Evolutionary conservation across 1,140 invertebrate genomes (phyloP).

Genomic region (Ephestia elutella): DNA sequence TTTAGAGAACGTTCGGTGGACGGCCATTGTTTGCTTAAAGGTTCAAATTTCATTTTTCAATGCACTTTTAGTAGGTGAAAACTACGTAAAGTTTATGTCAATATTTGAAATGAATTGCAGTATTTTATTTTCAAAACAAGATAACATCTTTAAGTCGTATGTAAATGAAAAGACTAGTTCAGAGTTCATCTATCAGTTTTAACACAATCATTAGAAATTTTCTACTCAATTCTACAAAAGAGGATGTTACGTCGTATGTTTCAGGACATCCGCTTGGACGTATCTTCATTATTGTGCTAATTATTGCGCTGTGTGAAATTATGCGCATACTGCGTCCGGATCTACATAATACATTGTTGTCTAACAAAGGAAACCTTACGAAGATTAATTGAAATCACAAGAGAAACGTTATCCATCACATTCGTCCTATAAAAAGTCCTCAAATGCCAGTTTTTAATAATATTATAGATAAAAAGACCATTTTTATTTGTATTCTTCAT

Average conservation of each 20-base stretch:
- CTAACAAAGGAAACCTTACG: conserved; percentile 1
- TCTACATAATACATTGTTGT: conserved; percentile 10
- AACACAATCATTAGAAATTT: too few relatives aligned
- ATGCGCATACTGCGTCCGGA: conserved; percentile 8
- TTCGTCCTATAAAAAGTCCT: background rate
- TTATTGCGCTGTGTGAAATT: conserved; percentile 9
- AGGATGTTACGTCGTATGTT: background rate
- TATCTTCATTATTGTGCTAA: conserved; percentile 9
- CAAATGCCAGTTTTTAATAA: background rate
- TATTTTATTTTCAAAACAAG: background rate
- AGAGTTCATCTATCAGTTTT: too few relatives aligned
- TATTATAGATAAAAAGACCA: background rate
- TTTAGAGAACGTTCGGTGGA: background rate
- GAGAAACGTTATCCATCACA: background rate
- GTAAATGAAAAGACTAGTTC: background rate
- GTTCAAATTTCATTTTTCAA: conserved; percentile 4
- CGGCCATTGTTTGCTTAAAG: conserved; percentile 2
- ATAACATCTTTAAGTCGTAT: background rate
- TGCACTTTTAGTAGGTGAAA: background rate
- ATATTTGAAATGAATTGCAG: background rate
- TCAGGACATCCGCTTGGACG: conserved; percentile 4
- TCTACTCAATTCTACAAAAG: background rate
- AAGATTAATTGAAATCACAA: background rate
- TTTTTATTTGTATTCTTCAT: background rate
- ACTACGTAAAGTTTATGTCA: background rate